phyloP scores from a whole-genome alignment of 2,888 invertebrate genomes.

The Drosophila acutilabella region DNA sequence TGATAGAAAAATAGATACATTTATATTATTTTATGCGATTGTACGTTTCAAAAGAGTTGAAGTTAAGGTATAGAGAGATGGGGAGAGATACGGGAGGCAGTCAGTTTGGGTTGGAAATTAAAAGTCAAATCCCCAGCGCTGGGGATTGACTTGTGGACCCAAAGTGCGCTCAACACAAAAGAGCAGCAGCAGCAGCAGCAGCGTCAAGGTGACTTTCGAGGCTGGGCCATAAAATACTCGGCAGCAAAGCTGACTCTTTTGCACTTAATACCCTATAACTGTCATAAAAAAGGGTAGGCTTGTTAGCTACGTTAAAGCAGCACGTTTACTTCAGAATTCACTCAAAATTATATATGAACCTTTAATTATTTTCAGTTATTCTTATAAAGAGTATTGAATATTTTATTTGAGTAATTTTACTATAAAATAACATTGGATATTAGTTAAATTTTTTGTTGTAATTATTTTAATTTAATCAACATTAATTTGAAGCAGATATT shows the following conservation, averaged over 20 bases:
- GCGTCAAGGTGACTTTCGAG: slow-evolving; percentile 56
- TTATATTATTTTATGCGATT: slow-evolving; percentile 62
- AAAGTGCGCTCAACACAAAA: slow-evolving; percentile 41
- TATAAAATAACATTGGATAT: too few species aligned
- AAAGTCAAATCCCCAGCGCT: slow-evolving; percentile 28
- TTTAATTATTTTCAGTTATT: too few species aligned
- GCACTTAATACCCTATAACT: too few species aligned
- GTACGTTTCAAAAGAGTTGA: slow-evolving; percentile 6
- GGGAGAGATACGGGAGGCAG: not conserved
- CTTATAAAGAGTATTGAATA: too few species aligned
- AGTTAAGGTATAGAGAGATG: not conserved
- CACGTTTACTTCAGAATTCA: too few species aligned
- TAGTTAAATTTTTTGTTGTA: too few species aligned
- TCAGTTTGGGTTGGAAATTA: slow-evolving; percentile 32
- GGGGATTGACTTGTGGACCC: slow-evolving; percentile 13
- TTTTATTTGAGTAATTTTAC: too few species aligned
- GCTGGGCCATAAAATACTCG: slow-evolving; percentile 13
- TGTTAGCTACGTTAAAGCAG: too few species aligned
- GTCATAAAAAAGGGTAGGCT: too few species aligned
- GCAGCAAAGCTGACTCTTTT: not conserved
- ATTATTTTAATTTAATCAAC: too few species aligned
- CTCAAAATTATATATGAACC: too few species aligned
- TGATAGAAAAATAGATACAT: slow-evolving; percentile 68
- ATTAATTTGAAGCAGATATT: too few species aligned
- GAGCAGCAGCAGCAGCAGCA: slow-evolving; percentile 40